Conservation (phyloP, 2,888 invertebrate genomes). For the Chromoteleia sp. region DNA sequence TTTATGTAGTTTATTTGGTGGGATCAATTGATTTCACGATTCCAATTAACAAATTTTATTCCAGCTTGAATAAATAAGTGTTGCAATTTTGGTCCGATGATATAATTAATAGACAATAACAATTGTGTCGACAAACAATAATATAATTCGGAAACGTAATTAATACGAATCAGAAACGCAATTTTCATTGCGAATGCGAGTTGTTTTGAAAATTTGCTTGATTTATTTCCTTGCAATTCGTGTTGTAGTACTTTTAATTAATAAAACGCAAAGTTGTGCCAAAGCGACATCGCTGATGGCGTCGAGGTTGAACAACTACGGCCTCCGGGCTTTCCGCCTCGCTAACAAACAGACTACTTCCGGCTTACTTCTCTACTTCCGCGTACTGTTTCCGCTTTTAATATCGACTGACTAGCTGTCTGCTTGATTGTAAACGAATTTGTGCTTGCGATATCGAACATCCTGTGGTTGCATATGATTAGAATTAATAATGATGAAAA, state of each 20-base stretch:
- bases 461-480: slow-evolving; percentile 1
- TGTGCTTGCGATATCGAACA: slow-evolving; percentile 22
- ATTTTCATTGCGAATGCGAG: background rate
- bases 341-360: slow-evolving; percentile 79
- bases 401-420: slow-evolving; percentile 76
- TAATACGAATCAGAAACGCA: slow-evolving; percentile 2
- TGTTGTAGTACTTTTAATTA: slow-evolving; percentile 46
- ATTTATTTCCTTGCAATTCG: slow-evolving; percentile 28
- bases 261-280: slow-evolving; percentile 41
- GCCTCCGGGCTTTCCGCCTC: slow-evolving; percentile 67
- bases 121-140: background rate
- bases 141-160: background rate
- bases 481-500: background rate
- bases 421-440: slow-evolving; percentile 60
- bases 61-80: background rate
- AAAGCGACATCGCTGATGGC: slow-evolving; percentile 35
- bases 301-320: slow-evolving; percentile 48
- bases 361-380: slow-evolving; percentile 80
- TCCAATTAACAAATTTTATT: slow-evolving; percentile 22
- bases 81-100: background rate
- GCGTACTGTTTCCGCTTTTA: slow-evolving; percentile 81
- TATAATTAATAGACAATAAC: slow-evolving; percentile 13
- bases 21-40: slow-evolving; percentile 11
- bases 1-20: slow-evolving; percentile 3
- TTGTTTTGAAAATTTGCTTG: slow-evolving; percentile 10